Conservation (phyloP, 2,888 invertebrate genomes). For the Idaea biselata region DNA sequence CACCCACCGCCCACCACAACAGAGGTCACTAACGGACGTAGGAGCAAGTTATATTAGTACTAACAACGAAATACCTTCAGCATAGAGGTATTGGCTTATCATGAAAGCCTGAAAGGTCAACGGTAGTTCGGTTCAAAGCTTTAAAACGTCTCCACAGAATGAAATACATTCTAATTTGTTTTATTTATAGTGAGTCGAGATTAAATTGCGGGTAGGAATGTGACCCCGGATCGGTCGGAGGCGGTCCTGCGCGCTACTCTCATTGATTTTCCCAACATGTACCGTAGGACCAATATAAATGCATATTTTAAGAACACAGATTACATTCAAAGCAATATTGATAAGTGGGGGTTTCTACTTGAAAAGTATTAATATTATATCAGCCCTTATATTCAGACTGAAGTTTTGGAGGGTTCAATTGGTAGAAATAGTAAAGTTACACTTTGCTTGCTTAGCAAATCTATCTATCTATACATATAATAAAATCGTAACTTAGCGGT, state of each 20-base stretch:
- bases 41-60: not conserved
- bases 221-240: constrained; percentile 13
- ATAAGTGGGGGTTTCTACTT: too few species aligned
- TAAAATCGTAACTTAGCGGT: too few species aligned
- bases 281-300: constrained; percentile 18
- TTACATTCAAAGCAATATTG: not conserved
- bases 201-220: constrained; percentile 9
- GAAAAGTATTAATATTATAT: too few species aligned
- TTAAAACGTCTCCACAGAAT: constrained; percentile 16
- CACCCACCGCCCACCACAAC: not conserved
- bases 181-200: constrained; percentile 15
- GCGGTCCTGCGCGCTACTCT: constrained; percentile 11
- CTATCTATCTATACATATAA: too few species aligned
- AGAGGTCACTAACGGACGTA: not conserved
- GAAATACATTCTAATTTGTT: constrained; percentile 23
- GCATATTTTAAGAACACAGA: constrained; percentile 21
- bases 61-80: not conserved
- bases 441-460: not conserved
- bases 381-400: not conserved
- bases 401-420: too few species aligned
- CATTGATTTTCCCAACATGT: constrained; percentile 14
- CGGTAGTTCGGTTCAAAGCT: not conserved
- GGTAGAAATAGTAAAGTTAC: not conserved
- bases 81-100: constrained; percentile 5
- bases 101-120: not conserved